phyloP scores from a whole-genome alignment of 2,888 invertebrate genomes.

The Drosophila robusta region DNA sequence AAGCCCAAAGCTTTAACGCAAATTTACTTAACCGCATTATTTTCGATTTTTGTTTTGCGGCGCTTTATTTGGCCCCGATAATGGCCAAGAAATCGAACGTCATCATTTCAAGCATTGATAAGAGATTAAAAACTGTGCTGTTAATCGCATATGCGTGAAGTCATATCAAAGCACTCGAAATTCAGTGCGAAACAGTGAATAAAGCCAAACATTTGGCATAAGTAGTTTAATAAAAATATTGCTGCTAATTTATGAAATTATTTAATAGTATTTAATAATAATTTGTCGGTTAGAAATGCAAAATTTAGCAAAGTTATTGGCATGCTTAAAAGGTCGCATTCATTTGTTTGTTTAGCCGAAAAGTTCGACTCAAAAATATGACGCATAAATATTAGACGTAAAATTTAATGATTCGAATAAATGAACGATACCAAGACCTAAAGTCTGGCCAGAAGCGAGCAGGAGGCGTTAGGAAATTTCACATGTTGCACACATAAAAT shows the following conservation, averaged over 20 bases:
- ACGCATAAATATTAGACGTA: conserved; percentile 48
- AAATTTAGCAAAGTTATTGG: conserved; percentile 17
- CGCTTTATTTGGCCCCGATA: conserved; percentile 46
- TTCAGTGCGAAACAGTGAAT: background rate
- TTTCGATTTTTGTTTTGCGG: conserved; percentile 33
- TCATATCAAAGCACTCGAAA: conserved; percentile 8
- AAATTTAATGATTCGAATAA: conserved; percentile 65
- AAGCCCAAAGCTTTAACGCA: conserved; percentile 34
- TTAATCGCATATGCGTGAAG: conserved; percentile 22
- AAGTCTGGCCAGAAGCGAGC: conserved; percentile 40
- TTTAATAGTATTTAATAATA: background rate
- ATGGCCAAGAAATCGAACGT: conserved; percentile 29
- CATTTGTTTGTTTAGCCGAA: background rate
- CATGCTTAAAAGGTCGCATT: conserved; percentile 4
- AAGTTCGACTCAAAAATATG: conserved; percentile 1
- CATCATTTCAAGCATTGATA: conserved; percentile 35
- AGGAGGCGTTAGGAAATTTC: conserved; percentile 60
- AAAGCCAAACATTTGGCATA: background rate
- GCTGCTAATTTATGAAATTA: too few species aligned
- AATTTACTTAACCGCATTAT: conserved; percentile 66
- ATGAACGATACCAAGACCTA: conserved; percentile 30
- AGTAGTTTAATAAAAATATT: too few species aligned
- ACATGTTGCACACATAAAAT: conserved; percentile 83
- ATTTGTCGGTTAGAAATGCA: too few species aligned
- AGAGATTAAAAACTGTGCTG: conserved; percentile 25